phyloP scores from a whole-genome alignment of 2,113 vertebrate genomes.

The Euleptes europaea region DNA sequence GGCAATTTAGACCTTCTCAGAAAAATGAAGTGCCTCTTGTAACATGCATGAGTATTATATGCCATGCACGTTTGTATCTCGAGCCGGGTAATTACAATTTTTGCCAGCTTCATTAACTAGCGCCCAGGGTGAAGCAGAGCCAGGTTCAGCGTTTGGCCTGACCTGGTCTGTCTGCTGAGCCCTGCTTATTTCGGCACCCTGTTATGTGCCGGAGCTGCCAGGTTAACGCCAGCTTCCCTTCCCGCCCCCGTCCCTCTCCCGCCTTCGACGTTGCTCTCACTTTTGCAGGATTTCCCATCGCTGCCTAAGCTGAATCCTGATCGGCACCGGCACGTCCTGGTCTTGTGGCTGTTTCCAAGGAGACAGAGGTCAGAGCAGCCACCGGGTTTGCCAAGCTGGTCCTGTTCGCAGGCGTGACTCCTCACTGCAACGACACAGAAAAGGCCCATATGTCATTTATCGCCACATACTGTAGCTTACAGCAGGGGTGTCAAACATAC shows the following conservation, averaged over 20 bases:
- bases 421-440: slow-evolving; percentile 75
- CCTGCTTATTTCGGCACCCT: no score
- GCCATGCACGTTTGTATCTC: no score
- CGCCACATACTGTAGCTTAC: no score
- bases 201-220: neutral
- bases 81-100: no score
- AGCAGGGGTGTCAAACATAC: no score
- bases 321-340: slow-evolving; percentile 91
- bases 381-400: slow-evolving; percentile 90
- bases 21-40: no score
- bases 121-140: neutral
- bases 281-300: slow-evolving; percentile 96
- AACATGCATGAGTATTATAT: no score
- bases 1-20: no score
- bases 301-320: slow-evolving; percentile 95
- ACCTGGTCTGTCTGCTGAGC: no score
- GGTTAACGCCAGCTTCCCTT: neutral
- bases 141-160: neutral
- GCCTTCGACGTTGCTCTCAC: slow-evolving; percentile 69
- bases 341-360: slow-evolving; percentile 95
- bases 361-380: slow-evolving; percentile 97
- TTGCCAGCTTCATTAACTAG: no score
- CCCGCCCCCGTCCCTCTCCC: neutral
- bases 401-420: slow-evolving; percentile 91
- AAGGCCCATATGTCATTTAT: neutral